Evolutionary conservation across 1,140 invertebrate species (phyloP).

Genomic region (Pseudoatta argentina): DNA sequence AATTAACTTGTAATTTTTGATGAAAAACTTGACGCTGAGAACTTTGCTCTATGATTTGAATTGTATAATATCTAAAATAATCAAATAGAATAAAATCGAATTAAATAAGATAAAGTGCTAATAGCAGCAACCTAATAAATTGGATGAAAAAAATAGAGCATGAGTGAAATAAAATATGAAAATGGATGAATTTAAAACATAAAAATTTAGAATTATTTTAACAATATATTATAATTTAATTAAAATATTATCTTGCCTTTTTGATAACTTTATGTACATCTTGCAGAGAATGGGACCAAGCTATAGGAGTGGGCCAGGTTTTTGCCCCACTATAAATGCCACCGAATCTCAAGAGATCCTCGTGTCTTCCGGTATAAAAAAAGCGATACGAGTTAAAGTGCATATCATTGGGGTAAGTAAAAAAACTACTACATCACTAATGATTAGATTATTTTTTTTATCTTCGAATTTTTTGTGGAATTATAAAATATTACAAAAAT

Average conservation of each 20-base stretch:
- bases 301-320: conserved; percentile 96
- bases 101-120: not conserved
- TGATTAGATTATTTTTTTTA: not conserved
- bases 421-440: not conserved
- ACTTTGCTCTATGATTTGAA: conserved; percentile 45
- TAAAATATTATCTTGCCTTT: conserved; percentile 17
- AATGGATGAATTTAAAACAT: not conserved
- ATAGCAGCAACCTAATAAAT: not conserved
- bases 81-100: not conserved
- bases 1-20: conserved; percentile 59
- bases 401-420: conserved; percentile 94
- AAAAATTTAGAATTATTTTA: not conserved
- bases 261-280: conserved; percentile 49
- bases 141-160: not conserved
- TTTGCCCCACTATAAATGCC: conserved; percentile 97
- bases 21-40: conserved; percentile 23
- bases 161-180: not conserved
- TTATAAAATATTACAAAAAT: not conserved
- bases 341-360: conserved; percentile 96
- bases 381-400: conserved; percentile 96
- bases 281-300: conserved; percentile 94
- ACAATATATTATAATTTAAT: not conserved
- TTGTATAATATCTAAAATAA: conserved; percentile 29
- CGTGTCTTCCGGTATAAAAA: conserved; percentile 95
- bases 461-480: not conserved